These are phyloP conservation scores for Drosophila stalkeri DNA, from an alignment of 2,888 invertebrate genomes.

Conservation along the genomic window DNA sequence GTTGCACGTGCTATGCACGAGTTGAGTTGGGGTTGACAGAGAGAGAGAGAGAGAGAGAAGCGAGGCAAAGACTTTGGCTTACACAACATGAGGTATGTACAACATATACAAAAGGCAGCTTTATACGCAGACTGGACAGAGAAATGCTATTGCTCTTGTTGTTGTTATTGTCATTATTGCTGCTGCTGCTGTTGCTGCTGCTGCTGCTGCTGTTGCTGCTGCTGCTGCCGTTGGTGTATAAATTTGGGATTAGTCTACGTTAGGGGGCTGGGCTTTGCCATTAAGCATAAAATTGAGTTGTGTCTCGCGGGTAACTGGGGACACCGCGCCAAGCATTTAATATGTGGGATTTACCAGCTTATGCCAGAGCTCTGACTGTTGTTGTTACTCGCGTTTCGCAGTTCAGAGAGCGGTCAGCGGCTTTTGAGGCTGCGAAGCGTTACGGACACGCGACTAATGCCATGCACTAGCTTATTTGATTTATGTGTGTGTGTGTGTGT, in stretches of 20 bases:
- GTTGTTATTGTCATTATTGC: constrained; percentile 14
- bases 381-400: constrained; percentile 11
- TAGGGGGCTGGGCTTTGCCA: constrained; percentile 18
- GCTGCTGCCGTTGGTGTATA: constrained; percentile 35
- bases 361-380: constrained; percentile 33
- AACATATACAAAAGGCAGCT: constrained; percentile 30
- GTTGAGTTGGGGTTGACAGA: constrained; percentile 13
- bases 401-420: constrained; percentile 37
- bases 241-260: constrained; percentile 54
- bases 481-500: constrained; percentile 16
- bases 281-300: constrained; percentile 68
- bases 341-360: constrained; percentile 61
- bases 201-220: not conserved
- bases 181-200: constrained; percentile 11
- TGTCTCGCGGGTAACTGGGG: constrained; percentile 17
- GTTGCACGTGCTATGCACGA: constrained; percentile 63
- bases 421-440: constrained; percentile 28
- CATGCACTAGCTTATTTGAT: constrained; percentile 36
- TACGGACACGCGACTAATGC: constrained; percentile 30
- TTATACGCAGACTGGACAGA: constrained; percentile 34
- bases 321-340: constrained; percentile 59
- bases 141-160: constrained; percentile 2
- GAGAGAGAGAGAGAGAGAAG: not conserved
- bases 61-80: constrained; percentile 24
- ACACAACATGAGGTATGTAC: constrained; percentile 32